phyloP scores from a whole-genome alignment of 2,888 invertebrate genomes.

The Eilema sororculum region DNA sequence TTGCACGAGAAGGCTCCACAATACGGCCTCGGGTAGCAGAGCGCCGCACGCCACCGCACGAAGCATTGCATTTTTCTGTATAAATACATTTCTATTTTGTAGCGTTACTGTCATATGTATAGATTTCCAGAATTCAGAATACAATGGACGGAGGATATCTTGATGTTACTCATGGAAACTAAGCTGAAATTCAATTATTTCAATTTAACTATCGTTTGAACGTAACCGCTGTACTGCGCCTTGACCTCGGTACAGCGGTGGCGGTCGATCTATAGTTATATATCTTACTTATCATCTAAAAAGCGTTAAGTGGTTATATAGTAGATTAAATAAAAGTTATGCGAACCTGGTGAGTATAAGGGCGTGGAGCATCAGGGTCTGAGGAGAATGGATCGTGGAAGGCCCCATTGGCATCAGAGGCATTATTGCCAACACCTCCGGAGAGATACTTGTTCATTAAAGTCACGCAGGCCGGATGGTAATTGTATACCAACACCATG shows the following conservation, averaged over 20 bases:
- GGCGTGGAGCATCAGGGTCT: slow-evolving; percentile 93
- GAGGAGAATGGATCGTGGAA: slow-evolving; percentile 91
- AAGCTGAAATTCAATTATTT: neutral
- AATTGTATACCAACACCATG: slow-evolving; percentile 98
- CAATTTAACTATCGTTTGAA: neutral
- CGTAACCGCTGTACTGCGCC: too few relatives aligned
- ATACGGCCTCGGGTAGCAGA: slow-evolving; percentile 94
- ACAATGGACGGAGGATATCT: neutral
- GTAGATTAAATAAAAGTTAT: neutral
- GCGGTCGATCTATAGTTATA: too few relatives aligned
- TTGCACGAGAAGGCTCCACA: slow-evolving; percentile 99
- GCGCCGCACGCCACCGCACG: slow-evolving; percentile 90
- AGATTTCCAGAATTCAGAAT: neutral
- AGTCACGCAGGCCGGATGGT: slow-evolving; percentile 96
- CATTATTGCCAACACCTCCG: slow-evolving; percentile 54
- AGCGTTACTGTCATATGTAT: neutral
- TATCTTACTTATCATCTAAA: too few relatives aligned
- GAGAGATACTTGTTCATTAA: slow-evolving; percentile 95
- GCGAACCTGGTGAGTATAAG: slow-evolving; percentile 91
- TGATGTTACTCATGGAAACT: neutral
- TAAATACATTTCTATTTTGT: neutral
- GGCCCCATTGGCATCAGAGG: slow-evolving; percentile 61
- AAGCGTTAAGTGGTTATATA: too few relatives aligned
- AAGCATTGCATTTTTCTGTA: slow-evolving; percentile 91
- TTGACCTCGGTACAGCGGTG: too few relatives aligned